Conservation (phyloP, 2,888 invertebrate genomes). For the Cerceris rybyensis region DNA sequence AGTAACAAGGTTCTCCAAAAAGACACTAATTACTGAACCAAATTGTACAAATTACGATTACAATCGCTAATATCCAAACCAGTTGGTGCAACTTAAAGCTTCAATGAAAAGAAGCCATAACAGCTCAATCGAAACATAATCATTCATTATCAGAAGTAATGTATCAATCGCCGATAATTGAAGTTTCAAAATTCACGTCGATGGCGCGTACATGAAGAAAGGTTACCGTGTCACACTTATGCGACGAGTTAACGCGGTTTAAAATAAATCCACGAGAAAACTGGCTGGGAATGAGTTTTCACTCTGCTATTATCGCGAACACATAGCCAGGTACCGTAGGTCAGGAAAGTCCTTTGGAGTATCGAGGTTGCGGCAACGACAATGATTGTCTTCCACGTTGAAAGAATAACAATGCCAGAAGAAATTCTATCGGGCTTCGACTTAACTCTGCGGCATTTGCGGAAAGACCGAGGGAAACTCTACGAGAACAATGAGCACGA, state of each 20-base stretch:
- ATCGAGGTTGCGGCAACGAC: constrained; percentile 41
- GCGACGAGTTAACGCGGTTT: constrained; percentile 5
- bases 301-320: constrained; percentile 14
- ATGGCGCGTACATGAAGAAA: neutral
- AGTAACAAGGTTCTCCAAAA: too few species aligned
- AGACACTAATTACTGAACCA: too few species aligned
- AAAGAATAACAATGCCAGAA: constrained; percentile 19
- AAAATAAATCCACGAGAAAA: constrained; percentile 19
- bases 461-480: neutral
- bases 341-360: constrained; percentile 31
- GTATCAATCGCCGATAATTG: neutral
- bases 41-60: too few species aligned
- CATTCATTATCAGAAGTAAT: too few species aligned
- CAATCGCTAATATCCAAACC: too few species aligned
- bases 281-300: constrained; percentile 18
- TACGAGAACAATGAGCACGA: too few species aligned
- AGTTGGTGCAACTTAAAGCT: too few species aligned
- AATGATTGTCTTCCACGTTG: constrained; percentile 39
- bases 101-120: too few species aligned
- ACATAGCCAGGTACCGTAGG: constrained; percentile 33
- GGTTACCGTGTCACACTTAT: constrained; percentile 5
- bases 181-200: neutral
- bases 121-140: too few species aligned
- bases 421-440: constrained; percentile 7
- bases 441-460: neutral